Evolutionary conservation across 2,888 invertebrate genomes (phyloP).

Genomic region (Drosophila austrosaltans): DNA sequence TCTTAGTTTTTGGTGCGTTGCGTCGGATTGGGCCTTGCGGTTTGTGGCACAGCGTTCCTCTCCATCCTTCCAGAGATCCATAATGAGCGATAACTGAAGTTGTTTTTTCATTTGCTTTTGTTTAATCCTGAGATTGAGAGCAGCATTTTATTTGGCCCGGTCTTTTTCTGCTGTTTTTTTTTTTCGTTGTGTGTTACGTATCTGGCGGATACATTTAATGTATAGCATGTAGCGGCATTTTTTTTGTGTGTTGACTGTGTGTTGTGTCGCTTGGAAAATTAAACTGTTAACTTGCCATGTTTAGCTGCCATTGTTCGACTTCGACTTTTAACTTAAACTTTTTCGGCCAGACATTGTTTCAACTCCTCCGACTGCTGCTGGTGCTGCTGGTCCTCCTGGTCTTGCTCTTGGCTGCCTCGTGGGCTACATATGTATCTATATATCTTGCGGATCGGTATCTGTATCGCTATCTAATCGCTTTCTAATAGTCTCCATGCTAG

Average conservation of each 20-base stretch:
- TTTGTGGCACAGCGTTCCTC: slow-evolving; percentile 43
- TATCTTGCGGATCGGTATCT: slow-evolving; percentile 60
- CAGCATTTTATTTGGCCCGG: slow-evolving; percentile 49
- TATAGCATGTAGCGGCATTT: slow-evolving; percentile 70
- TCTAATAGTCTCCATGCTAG: slow-evolving; percentile 69
- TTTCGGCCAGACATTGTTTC: slow-evolving; percentile 55
- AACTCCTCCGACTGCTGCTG: slow-evolving; percentile 20
- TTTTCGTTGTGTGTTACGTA: slow-evolving; percentile 48
- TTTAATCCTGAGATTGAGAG: slow-evolving; percentile 75
- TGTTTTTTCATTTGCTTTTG: slow-evolving; percentile 58
- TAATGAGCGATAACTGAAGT: slow-evolving; percentile 78
- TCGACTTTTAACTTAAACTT: slow-evolving; percentile 23
- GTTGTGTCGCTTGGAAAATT: slow-evolving; percentile 61
- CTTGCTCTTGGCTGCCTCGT: slow-evolving; percentile 49
- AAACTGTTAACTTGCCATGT: slow-evolving; percentile 80
- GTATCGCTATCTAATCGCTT: slow-evolving; percentile 79
- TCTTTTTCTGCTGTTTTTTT: slow-evolving; percentile 12
- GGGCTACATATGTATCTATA: slow-evolving; percentile 67
- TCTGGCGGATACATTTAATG: slow-evolving; percentile 65
- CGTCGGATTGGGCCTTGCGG: slow-evolving; percentile 33
- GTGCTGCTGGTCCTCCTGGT: slow-evolving; percentile 14
- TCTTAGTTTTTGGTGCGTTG: slow-evolving; percentile 38
- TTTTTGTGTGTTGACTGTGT: slow-evolving; percentile 19
- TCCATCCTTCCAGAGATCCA: slow-evolving; percentile 74
- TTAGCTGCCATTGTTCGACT: slow-evolving; percentile 78